Evolutionary conservation across 1,140 invertebrate genomes (phyloP).

Genomic region (Penaeus japonicus): DNA sequence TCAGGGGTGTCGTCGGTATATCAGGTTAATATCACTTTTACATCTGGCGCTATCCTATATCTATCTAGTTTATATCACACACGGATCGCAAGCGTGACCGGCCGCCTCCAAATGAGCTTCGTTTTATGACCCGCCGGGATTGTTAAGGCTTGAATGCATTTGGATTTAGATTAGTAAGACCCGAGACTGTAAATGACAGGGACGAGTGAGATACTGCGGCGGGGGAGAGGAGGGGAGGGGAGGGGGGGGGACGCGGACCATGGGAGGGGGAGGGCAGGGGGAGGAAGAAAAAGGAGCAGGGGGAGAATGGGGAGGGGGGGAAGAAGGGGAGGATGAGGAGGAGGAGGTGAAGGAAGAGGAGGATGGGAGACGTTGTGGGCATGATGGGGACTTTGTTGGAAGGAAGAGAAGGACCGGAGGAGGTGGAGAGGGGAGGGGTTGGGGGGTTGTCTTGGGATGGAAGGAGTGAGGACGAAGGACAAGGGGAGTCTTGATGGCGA

Average conservation of each 20-base stretch:
- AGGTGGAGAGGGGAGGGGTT: no score
- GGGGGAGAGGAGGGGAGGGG: neutral
- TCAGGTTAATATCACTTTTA: neutral
- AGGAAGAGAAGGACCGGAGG: neutral
- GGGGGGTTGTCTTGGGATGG: neutral
- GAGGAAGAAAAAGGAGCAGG: neutral
- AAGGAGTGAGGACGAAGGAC: neutral
- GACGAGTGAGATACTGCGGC: conserved; percentile 44
- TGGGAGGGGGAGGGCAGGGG: neutral
- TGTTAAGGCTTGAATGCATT: conserved; percentile 49
- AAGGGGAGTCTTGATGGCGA: neutral
- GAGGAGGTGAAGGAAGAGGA: neutral
- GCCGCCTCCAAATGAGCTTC: conserved; percentile 43
- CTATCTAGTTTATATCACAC: conserved; percentile 24
- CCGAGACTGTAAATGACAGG: conserved; percentile 50
- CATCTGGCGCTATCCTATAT: neutral
- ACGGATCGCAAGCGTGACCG: conserved; percentile 47
- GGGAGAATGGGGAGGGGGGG: neutral
- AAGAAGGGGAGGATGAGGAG: neutral
- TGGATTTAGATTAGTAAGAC: conserved; percentile 48
- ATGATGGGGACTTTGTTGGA: neutral
- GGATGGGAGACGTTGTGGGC: neutral
- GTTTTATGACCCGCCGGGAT: conserved; percentile 48
- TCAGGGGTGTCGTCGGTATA: neutral
- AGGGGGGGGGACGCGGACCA: neutral